Evolutionary conservation across 2,888 invertebrate genomes (phyloP).

Genomic region (Diachrysia chrysitis): DNA sequence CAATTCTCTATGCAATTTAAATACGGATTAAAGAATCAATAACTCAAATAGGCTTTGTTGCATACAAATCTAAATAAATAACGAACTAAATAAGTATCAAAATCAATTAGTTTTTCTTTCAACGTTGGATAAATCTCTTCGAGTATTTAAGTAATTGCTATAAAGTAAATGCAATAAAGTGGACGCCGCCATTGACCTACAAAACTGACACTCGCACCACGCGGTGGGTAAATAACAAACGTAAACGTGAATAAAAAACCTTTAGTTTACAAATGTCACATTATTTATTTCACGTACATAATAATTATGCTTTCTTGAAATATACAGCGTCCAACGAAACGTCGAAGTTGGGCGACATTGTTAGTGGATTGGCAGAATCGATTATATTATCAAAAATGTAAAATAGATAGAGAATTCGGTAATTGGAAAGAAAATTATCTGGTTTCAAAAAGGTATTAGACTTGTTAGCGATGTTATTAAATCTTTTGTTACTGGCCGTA

Average conservation of each 20-base stretch:
- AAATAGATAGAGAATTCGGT: no score
- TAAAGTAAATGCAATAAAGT: conserved; percentile 45
- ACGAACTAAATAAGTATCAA: conserved; percentile 27
- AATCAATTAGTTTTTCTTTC: conserved; percentile 48
- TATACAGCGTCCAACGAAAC: background rate
- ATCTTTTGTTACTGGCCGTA: no score
- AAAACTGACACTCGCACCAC: conserved; percentile 35
- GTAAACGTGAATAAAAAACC: conserved; percentile 16
- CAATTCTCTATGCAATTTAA: background rate
- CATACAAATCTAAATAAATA: background rate
- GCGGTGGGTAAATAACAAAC: conserved; percentile 8
- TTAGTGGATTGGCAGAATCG: no score
- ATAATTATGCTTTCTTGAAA: background rate
- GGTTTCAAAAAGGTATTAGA: no score
- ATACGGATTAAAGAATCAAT: background rate
- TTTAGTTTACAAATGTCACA: background rate
- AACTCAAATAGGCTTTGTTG: background rate
- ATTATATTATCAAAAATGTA: no score
- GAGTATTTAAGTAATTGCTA: conserved; percentile 39
- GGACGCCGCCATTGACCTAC: conserved; percentile 51
- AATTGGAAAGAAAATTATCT: no score
- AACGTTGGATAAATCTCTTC: conserved; percentile 38
- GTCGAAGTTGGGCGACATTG: no score
- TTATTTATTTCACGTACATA: background rate
- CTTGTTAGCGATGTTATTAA: no score